Evolutionary conservation across 2,113 vertebrate genomes (phyloP).

Genomic region (Oreochromis tanganicae): DNA sequence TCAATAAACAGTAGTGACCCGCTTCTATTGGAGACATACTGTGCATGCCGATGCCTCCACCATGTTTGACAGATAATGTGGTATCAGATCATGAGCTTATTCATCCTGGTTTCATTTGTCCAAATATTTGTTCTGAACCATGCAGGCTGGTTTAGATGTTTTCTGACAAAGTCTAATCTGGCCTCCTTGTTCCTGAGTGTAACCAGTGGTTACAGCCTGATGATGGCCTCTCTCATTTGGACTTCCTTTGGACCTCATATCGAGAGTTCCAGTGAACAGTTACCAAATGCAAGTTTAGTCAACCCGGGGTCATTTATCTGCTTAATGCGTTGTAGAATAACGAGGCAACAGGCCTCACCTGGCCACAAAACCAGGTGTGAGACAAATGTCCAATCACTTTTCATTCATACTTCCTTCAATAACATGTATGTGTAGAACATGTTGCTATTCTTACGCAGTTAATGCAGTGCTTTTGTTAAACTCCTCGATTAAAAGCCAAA

Average conservation of each 20-base stretch:
- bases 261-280: neutral
- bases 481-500: neutral
- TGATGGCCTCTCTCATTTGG: neutral
- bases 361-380: neutral
- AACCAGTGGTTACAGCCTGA: neutral
- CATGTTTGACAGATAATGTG: neutral
- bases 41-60: neutral
- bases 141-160: neutral
- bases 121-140: neutral
- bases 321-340: neutral
- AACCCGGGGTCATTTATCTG: neutral
- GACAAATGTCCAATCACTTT: neutral
- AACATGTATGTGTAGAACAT: neutral
- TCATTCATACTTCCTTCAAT: neutral
- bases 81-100: neutral
- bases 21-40: neutral
- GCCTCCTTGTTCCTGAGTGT: neutral
- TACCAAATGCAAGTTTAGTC: neutral
- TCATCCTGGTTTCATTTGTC: neutral
- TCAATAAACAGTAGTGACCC: neutral
- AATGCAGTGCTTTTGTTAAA: neutral
- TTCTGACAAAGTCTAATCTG: neutral
- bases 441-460: neutral
- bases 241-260: neutral
- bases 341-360: neutral